Base-by-base conservation (phyloP, 2,888 invertebrate genomes). In the Lasioglossum leucozonium region DNA sequence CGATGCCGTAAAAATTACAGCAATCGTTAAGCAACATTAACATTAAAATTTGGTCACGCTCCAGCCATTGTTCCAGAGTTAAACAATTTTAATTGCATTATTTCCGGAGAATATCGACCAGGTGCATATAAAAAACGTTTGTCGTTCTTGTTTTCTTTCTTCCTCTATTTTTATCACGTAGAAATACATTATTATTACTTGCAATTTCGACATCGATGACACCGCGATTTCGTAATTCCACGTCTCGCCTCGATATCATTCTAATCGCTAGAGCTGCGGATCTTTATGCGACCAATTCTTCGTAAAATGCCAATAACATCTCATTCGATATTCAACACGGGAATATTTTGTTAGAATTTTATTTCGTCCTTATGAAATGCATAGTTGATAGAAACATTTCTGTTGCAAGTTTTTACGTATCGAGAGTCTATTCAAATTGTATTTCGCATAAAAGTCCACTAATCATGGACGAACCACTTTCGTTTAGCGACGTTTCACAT, bases 401-500 rank as follows among this genome's bases (percentile, higher is more conserved):
- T 6, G 26, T 5, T 58, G n/a, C n/a, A 26, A n/a, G n/a, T 30
- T 26, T 26, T 13, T 0, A 26, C 13, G 13, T 22, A 22, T 22
- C 22, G 5, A 11, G 1, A 11, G 16, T 26, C 58, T 30, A 58
- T 4, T 3, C n/a, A 11, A 58, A 22, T 4, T 58, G 11, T 4
- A n/a, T 26, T 58, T 26, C 5, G 5, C 16, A 62, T 26, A 16
- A 13, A 30, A 5, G 16, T 62, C 26, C 13, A 13, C 58, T 62
- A 62, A 62, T 5, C 26, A 22, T 22, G 51, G 26, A 62, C 26
- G 26, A 18, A 30, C 65, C 18, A 34, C 34, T 65, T 65, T 18
- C 34, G 34, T 71, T 77, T 84, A 82, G 69, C 18, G 11, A 40
- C 42, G 71, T 42, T 84, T 82, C 34, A 40, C 77, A 74, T 69